These are phyloP conservation scores for Fukomys damarensis DNA, from an alignment of 2,113 vertebrate species.

Conservation along the genomic window DNA sequence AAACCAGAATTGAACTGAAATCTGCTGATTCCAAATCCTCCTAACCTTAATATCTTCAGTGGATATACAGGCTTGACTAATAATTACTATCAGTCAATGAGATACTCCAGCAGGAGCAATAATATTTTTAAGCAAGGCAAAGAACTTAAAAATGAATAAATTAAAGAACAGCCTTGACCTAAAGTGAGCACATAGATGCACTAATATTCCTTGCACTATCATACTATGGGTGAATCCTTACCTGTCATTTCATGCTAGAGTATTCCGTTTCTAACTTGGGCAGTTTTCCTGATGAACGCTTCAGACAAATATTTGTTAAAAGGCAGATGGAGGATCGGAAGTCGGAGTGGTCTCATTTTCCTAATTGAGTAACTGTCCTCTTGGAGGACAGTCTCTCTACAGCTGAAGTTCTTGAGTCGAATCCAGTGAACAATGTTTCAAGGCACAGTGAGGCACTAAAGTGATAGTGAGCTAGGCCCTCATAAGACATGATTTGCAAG, in stretches of 20 bases:
- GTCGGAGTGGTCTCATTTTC: neutral
- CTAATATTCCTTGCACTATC: neutral
- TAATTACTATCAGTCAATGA: neutral
- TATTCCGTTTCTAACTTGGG: neutral
- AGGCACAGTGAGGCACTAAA: neutral
- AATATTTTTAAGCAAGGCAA: neutral
- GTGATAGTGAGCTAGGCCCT: neutral
- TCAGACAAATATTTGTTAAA: neutral
- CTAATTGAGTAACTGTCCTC: neutral
- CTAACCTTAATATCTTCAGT: neutral
- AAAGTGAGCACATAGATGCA: neutral
- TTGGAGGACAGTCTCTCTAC: neutral
- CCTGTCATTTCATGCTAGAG: neutral
- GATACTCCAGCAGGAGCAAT: neutral
- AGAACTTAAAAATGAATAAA: conserved; percentile 12
- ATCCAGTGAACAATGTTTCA: neutral
- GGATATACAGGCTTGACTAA: neutral
- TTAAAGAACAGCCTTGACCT: neutral
- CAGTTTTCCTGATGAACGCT: neutral
- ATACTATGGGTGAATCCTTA: neutral
- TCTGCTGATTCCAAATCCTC: neutral
- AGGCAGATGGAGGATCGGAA: neutral
- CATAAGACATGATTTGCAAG: neutral
- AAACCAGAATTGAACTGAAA: neutral
- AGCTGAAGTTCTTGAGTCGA: neutral